These are phyloP conservation scores for Excalfactoria chinensis DNA, from an alignment of 2,113 vertebrate genomes.

Conservation along the genomic window DNA sequence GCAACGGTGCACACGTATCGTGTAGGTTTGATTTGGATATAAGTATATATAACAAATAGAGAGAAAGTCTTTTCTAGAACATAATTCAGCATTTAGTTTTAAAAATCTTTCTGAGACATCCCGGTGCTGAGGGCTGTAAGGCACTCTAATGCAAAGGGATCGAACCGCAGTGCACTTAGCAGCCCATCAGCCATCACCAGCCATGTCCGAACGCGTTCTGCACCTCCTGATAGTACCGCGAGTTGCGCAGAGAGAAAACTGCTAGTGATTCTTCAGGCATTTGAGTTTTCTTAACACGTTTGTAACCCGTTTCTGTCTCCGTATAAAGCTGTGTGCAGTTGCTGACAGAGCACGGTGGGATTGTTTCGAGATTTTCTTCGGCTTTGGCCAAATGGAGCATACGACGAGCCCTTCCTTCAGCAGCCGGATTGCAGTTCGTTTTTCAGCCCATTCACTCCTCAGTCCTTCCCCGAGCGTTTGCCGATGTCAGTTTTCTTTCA, in stretches of 20 bases:
- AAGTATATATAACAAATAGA: not conserved
- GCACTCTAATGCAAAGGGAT: not conserved
- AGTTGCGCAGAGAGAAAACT: not conserved
- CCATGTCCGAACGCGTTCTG: not conserved
- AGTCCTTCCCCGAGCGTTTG: not conserved
- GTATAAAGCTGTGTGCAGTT: not conserved
- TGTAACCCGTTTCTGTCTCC: not conserved
- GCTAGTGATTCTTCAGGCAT: not conserved
- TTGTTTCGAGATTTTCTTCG: not conserved
- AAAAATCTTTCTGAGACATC: not conserved
- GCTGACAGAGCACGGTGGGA: not conserved
- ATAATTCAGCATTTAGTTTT: not conserved
- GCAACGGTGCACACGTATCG: not conserved
- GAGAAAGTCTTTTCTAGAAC: not conserved
- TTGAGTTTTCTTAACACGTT: not conserved
- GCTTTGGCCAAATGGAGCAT: not conserved
- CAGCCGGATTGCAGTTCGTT: not conserved
- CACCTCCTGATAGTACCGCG: not conserved
- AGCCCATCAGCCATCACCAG: not conserved
- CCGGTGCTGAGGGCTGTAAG: not conserved
- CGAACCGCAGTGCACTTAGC: not conserved
- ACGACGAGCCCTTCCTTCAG: not conserved
- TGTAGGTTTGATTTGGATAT: not conserved
- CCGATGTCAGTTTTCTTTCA: not conserved
- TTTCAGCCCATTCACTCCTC: not conserved